These are phyloP conservation scores for Xestia ashworthii DNA, from an alignment of 2,888 invertebrate species.

Conservation along the genomic window DNA sequence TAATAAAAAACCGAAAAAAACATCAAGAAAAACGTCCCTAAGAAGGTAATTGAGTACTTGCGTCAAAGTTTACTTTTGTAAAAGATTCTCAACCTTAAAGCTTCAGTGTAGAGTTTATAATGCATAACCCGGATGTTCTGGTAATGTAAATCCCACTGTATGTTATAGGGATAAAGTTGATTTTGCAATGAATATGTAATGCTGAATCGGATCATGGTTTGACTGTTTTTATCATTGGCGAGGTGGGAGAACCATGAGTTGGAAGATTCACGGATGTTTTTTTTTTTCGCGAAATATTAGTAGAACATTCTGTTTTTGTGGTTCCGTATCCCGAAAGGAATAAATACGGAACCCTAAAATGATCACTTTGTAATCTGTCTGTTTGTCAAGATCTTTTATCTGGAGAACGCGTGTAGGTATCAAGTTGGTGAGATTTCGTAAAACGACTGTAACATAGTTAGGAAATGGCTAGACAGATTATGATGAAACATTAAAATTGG, in stretches of 20 bases:
- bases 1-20: slow-evolving; percentile 13
- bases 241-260: slow-evolving; percentile 26
- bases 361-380: no score
- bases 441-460: no score
- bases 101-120: not conserved
- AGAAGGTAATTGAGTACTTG: slow-evolving; percentile 38
- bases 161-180: not conserved
- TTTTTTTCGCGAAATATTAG: not conserved
- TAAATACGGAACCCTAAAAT: no score
- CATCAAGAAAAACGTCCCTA: slow-evolving; percentile 17
- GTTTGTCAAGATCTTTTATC: no score
- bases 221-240: slow-evolving; percentile 44
- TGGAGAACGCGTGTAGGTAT: no score
- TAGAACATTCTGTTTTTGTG: not conserved
- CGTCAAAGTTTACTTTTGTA: slow-evolving; percentile 2
- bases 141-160: slow-evolving; percentile 26
- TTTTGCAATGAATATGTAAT: slow-evolving; percentile 2
- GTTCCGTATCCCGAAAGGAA: no score
- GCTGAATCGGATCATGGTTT: slow-evolving; percentile 43
- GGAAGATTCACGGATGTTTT: not conserved
- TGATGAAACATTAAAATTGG: no score
- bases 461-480: no score
- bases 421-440: no score
- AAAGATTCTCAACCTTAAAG: slow-evolving; percentile 3
- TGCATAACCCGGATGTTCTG: not conserved